Percentiles rank a stretch among this genome's conserved stretches.
phyloP scores from a whole-genome alignment of 1,140 invertebrate species.

The Sycophaga agraensis region DNA sequence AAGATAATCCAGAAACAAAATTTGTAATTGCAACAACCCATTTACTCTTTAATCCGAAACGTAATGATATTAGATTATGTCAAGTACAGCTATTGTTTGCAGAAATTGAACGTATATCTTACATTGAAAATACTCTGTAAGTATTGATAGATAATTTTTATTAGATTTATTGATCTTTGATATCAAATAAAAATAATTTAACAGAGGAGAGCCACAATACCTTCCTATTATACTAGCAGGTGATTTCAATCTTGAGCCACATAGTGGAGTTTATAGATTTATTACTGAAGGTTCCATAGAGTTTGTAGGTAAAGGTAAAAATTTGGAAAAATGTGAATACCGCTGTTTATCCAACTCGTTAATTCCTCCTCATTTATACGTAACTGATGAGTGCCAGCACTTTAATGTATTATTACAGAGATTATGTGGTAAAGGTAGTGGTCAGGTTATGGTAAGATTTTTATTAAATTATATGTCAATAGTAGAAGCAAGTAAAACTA shows the following conservation, averaged over 20 bases:
- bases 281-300: slow-evolving; percentile 68
- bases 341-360: slow-evolving; percentile 45
- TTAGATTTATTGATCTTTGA: background rate
- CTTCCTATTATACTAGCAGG: slow-evolving; percentile 83
- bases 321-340: slow-evolving; percentile 38
- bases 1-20: slow-evolving; percentile 52
- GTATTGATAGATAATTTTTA: slow-evolving; percentile 18
- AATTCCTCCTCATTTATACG: slow-evolving; percentile 60
- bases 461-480: background rate
- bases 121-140: slow-evolving; percentile 50
- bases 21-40: slow-evolving; percentile 89
- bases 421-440: slow-evolving; percentile 38
- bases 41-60: slow-evolving; percentile 86
- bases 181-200: slow-evolving; percentile 23
- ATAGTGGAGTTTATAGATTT: slow-evolving; percentile 72
- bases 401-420: slow-evolving; percentile 55
- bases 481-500: too few species aligned
- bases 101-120: slow-evolving; percentile 81
- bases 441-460: slow-evolving; percentile 42
- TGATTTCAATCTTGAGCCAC: slow-evolving; percentile 83
- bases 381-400: slow-evolving; percentile 71
- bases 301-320: slow-evolving; percentile 57
- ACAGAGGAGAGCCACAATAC: slow-evolving; percentile 55
- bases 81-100: slow-evolving; percentile 79
- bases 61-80: slow-evolving; percentile 85